phyloP scores from a whole-genome alignment of 2,113 vertebrate species.

The Neofelis nebulosa region DNA sequence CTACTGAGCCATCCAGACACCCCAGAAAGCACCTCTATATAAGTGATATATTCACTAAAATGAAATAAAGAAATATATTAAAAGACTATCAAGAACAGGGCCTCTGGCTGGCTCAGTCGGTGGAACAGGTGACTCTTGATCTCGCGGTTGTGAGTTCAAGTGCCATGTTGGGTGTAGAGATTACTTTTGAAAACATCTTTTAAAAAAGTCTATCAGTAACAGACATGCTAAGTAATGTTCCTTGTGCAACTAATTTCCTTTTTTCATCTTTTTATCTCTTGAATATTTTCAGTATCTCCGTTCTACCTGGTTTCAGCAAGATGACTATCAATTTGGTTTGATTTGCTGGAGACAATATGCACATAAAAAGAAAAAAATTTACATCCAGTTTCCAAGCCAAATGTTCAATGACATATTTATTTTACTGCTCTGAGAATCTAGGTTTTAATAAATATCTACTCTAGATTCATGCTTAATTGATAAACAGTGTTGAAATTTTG shows the following conservation, averaged over 20 bases:
- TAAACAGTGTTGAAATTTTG: neutral
- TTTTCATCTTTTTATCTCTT: neutral
- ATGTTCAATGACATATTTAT: neutral
- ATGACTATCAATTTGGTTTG: neutral
- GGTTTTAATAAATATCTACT: neutral
- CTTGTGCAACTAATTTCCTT: neutral
- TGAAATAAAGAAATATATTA: neutral
- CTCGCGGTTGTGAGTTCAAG: neutral
- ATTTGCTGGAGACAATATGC: neutral
- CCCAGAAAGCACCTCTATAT: neutral
- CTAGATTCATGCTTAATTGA: neutral
- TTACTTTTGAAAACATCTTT: neutral
- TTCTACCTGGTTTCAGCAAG: neutral
- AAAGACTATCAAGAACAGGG: neutral
- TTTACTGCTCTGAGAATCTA: neutral
- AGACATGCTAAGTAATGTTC: neutral
- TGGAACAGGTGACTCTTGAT: neutral
- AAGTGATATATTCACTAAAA: neutral
- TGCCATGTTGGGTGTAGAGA: neutral
- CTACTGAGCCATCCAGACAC: too few species aligned
- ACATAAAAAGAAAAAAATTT: neutral
- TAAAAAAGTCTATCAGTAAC: neutral
- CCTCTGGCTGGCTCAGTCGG: neutral
- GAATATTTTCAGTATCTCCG: neutral
- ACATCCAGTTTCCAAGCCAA: neutral